These are phyloP conservation scores for Neopelma chrysocephalum DNA, from an alignment of 2,797 vertebrate genomes.

Conservation along the genomic window DNA sequence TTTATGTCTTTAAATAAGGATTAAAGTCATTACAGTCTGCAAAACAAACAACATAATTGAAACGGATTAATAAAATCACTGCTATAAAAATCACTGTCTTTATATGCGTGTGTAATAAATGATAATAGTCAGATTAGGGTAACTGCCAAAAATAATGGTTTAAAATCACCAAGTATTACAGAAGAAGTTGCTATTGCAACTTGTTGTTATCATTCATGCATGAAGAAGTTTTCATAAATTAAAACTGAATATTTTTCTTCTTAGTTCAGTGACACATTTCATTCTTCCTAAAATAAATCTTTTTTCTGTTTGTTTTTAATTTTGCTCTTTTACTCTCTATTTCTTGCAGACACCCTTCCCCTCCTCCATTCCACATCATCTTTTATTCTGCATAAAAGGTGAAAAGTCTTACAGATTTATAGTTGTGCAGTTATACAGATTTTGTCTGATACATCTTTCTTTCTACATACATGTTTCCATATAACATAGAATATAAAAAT, in stretches of 20 bases:
- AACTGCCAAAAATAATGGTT: conserved; percentile 36
- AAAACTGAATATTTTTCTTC: not conserved
- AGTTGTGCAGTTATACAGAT: not conserved
- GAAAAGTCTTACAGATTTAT: not conserved
- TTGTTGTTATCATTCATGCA: not conserved
- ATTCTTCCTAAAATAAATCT: not conserved
- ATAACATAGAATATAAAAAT: not conserved
- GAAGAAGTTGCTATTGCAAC: not conserved
- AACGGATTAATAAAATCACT: conserved; percentile 38
- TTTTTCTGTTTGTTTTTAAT: not conserved
- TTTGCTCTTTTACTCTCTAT: not conserved
- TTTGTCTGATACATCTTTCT: not conserved
- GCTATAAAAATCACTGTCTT: conserved; percentile 28
- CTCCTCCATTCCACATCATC: not conserved
- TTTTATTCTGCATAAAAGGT: not conserved
- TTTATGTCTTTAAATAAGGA: conserved; percentile 6
- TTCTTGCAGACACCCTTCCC: not conserved
- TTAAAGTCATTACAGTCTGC: conserved; percentile 33
- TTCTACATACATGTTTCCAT: not conserved
- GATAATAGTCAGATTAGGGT: conserved; percentile 44
- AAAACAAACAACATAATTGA: conserved; percentile 32
- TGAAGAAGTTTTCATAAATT: not conserved
- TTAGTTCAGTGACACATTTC: not conserved
- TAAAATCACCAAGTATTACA: not conserved
- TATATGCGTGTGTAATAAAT: conserved; percentile 35